A percentile compares a stretch with the other conserved stretches of the same genome.
Evolutionary conservation across 2,113 vertebrate genomes (phyloP).

Genomic region (Alligator sinensis): DNA sequence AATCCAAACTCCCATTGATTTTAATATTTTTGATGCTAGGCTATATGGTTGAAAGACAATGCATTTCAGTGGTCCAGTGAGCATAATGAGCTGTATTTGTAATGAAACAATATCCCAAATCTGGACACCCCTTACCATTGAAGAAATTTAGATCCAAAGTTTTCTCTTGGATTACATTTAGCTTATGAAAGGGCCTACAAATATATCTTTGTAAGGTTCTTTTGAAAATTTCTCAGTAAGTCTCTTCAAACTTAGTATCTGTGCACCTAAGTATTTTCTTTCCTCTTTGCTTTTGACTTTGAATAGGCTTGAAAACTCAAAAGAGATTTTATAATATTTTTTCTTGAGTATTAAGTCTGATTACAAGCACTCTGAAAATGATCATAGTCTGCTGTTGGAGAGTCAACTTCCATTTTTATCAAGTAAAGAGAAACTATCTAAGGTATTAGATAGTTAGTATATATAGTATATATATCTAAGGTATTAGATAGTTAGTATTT

Average conservation of each 20-base stretch:
- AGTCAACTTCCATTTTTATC: background rate
- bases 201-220: background rate
- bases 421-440: background rate
- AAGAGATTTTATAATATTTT: conserved; percentile 14
- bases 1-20: too few species aligned
- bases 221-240: background rate
- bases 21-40: too few species aligned
- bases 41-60: too few species aligned
- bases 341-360: conserved; percentile 1
- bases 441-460: too few species aligned
- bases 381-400: background rate
- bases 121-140: background rate
- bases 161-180: background rate
- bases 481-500: too few species aligned
- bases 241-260: background rate
- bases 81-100: background rate
- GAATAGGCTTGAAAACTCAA: background rate
- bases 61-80: background rate
- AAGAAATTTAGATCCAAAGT: background rate
- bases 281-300: background rate
- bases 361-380: background rate
- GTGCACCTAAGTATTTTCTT: background rate
- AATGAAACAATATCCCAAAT: background rate
- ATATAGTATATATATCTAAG: too few species aligned
- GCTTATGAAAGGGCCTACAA: background rate